Conservation (phyloP, 2,888 invertebrate species). For the Morpho deidamia region DNA sequence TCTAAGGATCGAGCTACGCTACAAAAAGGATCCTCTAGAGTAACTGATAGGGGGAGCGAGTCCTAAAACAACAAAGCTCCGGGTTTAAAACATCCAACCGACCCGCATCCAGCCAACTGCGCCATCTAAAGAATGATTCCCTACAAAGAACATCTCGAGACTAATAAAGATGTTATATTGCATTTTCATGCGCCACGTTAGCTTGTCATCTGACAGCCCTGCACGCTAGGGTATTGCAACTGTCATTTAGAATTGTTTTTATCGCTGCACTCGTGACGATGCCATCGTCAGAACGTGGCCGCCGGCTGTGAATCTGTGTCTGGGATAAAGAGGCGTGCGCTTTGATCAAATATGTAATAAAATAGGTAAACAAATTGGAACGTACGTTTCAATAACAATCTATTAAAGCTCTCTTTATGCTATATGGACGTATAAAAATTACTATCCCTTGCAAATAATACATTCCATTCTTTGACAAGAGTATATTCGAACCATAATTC, state of each 20-base stretch:
- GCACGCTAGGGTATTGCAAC: slow-evolving; percentile 19
- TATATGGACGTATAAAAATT: no score
- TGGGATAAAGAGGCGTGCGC: slow-evolving; percentile 23
- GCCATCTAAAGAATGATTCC: slow-evolving; percentile 15
- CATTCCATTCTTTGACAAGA: no score
- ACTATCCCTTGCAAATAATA: no score
- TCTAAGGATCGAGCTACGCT: background rate
- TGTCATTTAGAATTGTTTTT: slow-evolving; percentile 34
- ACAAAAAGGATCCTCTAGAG: slow-evolving; percentile 3
- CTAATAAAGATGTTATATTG: slow-evolving; percentile 15
- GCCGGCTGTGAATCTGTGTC: slow-evolving; percentile 24
- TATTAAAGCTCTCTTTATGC: no score
- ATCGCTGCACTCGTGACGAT: slow-evolving; percentile 28
- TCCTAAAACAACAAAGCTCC: slow-evolving; percentile 27
- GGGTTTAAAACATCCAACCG: slow-evolving; percentile 24
- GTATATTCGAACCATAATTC: no score
- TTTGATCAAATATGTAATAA: slow-evolving; percentile 37
- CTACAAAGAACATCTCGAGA: slow-evolving; percentile 18
- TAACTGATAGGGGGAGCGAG: slow-evolving; percentile 19
- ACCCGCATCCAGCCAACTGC: slow-evolving; percentile 28
- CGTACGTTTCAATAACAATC: no score
- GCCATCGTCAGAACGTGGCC: slow-evolving; percentile 22
- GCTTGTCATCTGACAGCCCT: slow-evolving; percentile 21
- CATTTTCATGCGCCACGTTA: background rate
- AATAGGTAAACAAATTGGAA: slow-evolving; percentile 16